Evolutionary conservation across 2,888 invertebrate species (phyloP).

Genomic region (Melieria picta): DNA sequence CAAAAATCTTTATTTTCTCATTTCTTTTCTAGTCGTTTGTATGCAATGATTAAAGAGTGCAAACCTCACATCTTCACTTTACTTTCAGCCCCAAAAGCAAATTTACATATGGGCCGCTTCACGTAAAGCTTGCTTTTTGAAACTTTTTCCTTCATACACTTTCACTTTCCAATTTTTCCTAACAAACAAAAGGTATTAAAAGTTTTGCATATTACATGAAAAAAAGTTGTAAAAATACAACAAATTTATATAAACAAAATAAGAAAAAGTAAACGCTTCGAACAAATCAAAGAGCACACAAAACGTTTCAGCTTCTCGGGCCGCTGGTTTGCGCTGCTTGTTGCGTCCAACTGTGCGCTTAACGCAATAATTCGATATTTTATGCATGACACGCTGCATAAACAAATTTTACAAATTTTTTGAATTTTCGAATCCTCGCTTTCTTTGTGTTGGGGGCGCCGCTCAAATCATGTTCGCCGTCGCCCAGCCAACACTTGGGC

Average conservation of each 20-base stretch:
- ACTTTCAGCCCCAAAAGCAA: too few species aligned
- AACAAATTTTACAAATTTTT: neutral
- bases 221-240: neutral
- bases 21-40: too few species aligned
- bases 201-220: neutral
- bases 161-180: neutral
- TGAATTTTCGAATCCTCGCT: neutral
- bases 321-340: neutral
- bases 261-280: neutral
- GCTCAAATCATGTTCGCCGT: too few species aligned
- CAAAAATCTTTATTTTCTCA: too few species aligned
- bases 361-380: slow-evolving; percentile 4
- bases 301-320: neutral
- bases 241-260: neutral
- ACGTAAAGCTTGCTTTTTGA: too few species aligned
- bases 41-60: too few species aligned
- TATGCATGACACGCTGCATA: slow-evolving; percentile 2
- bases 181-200: slow-evolving; percentile 7
- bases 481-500: neutral
- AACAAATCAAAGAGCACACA: slow-evolving; percentile 1
- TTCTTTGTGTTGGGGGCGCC: neutral
- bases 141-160: neutral
- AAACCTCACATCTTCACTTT: too few species aligned
- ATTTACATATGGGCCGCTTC: too few species aligned
- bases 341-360: neutral